Conservation (phyloP, 2,888 invertebrate genomes). For the Xanthorhoe spadicearia region DNA sequence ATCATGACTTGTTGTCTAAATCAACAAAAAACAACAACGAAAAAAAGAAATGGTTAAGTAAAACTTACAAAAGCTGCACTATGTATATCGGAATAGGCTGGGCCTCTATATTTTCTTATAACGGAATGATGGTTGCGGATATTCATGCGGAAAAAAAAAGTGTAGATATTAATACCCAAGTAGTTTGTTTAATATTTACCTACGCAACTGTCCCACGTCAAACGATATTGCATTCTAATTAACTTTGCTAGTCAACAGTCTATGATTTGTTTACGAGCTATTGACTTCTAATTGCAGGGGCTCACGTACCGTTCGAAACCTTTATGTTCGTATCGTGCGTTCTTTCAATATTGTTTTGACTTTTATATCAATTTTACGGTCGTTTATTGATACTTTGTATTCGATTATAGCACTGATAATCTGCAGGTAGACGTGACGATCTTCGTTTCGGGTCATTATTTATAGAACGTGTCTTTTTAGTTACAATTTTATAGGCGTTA, state of each 20-base stretch:
- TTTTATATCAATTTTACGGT: slow-evolving; percentile 14
- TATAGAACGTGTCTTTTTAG: background rate
- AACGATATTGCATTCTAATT: slow-evolving; percentile 66
- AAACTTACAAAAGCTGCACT: too few species aligned
- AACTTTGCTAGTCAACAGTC: slow-evolving; percentile 57
- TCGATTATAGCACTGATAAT: slow-evolving; percentile 2
- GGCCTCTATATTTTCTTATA: too few species aligned
- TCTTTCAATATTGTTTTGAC: slow-evolving; percentile 7
- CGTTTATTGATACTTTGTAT: slow-evolving; percentile 7
- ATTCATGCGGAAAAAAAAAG: too few species aligned
- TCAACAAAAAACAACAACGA: too few species aligned
- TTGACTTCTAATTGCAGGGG: slow-evolving; percentile 32
- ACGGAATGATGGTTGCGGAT: too few species aligned
- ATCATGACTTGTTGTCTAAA: too few species aligned
- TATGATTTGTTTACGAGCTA: slow-evolving; percentile 53
- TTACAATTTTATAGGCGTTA: background rate
- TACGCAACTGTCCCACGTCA: slow-evolving; percentile 49
- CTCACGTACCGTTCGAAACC: slow-evolving; percentile 11
- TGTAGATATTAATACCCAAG: too few species aligned
- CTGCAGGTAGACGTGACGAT: background rate
- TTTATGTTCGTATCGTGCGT: slow-evolving; percentile 10
- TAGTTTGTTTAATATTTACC: too few species aligned
- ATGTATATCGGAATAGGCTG: too few species aligned
- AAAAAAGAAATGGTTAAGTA: too few species aligned
- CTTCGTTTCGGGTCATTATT: background rate